These are phyloP conservation scores for Leptopilina myrica DNA, from an alignment of 2,888 invertebrate species.

Conservation along the genomic window DNA sequence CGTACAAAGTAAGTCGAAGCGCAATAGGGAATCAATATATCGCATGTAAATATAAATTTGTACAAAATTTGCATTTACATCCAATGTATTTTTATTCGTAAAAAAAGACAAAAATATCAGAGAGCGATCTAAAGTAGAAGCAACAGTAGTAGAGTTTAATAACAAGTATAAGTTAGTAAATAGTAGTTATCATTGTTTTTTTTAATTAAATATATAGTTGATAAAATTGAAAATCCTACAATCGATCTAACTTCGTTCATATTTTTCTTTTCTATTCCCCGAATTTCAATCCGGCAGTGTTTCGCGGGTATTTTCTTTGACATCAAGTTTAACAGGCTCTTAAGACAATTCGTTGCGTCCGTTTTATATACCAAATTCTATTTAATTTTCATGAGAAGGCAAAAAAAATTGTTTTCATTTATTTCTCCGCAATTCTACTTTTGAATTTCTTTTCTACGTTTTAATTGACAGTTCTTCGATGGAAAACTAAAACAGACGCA, in stretches of 20 bases:
- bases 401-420: constrained; percentile 16
- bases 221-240: constrained; percentile 47
- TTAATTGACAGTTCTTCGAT: constrained; percentile 53
- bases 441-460: constrained; percentile 36
- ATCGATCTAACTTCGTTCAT: constrained; percentile 26
- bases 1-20: constrained; percentile 34
- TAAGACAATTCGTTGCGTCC: constrained; percentile 16
- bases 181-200: constrained; percentile 47
- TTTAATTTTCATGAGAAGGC: background rate
- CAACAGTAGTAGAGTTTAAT: constrained; percentile 48
- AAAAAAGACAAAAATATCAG: background rate
- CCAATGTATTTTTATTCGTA: no score
- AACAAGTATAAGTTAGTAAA: constrained; percentile 50
- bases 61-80: no score
- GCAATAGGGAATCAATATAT: constrained; percentile 4
- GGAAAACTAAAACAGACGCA: background rate
- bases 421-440: background rate
- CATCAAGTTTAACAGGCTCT: background rate
- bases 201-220: constrained; percentile 51
- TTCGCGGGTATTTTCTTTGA: background rate
- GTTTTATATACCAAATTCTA: constrained; percentile 3
- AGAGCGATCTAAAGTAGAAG: constrained; percentile 39
- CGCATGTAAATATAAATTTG: no score
- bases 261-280: background rate
- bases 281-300: constrained; percentile 3